phyloP scores from a whole-genome alignment of 2,888 invertebrate species.

The Ligdia adustata region DNA sequence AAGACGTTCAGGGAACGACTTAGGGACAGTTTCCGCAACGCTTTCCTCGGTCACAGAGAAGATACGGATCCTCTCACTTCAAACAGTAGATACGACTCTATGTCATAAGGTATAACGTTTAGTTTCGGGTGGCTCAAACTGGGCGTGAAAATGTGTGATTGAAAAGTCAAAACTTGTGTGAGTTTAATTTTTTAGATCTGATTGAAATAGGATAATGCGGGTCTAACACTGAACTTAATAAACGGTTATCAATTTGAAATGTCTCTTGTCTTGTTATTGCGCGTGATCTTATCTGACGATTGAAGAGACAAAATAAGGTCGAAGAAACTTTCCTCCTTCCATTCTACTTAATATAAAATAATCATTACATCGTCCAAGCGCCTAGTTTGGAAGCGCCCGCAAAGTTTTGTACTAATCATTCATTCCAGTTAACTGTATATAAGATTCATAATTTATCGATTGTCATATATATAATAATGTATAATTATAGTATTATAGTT shows the following conservation, averaged over 20 bases:
- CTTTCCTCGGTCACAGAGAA: slow-evolving; percentile 65
- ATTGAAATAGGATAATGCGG: too few relatives aligned
- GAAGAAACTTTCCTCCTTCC: too few relatives aligned
- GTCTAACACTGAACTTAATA: too few relatives aligned
- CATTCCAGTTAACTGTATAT: slow-evolving; percentile 25
- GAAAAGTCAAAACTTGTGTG: too few relatives aligned
- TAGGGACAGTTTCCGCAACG: slow-evolving; percentile 87
- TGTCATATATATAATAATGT: not conserved
- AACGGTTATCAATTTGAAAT: too few relatives aligned
- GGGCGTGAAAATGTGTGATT: slow-evolving; percentile 1
- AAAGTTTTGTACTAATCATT: slow-evolving; percentile 21
- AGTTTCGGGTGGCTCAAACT: slow-evolving; percentile 6
- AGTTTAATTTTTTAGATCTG: too few relatives aligned
- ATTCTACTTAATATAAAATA: too few relatives aligned
- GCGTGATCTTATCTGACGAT: too few relatives aligned
- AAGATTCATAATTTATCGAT: slow-evolving; percentile 16
- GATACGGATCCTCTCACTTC: slow-evolving; percentile 71
- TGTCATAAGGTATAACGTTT: slow-evolving; percentile 64
- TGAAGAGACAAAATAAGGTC: too few relatives aligned
- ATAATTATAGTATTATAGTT: not conserved
- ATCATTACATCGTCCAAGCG: slow-evolving; percentile 1
- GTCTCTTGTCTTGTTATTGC: too few relatives aligned
- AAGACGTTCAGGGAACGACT: slow-evolving; percentile 94
- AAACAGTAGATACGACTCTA: slow-evolving; percentile 82
- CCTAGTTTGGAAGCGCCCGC: slow-evolving; percentile 13